Percentiles rank a stretch among this genome's conserved stretches.
These are phyloP conservation scores for Dicroscelio sp. DNA, from an alignment of 2,888 invertebrate genomes.

Conservation along the genomic window DNA sequence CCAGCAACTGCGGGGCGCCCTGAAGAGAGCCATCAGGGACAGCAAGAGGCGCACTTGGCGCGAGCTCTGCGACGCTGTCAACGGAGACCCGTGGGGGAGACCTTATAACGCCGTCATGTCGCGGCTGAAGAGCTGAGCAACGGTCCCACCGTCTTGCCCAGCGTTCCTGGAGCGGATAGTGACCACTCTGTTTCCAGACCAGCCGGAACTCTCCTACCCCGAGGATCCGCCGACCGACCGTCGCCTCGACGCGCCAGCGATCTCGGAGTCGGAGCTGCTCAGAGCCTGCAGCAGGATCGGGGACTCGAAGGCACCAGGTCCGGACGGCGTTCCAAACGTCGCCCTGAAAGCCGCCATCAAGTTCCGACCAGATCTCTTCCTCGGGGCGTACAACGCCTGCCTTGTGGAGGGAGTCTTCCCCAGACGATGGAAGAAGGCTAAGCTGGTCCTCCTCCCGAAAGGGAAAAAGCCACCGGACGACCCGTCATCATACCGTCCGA, in stretches of 20 bases:
- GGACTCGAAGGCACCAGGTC: background rate
- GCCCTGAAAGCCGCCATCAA: slow-evolving; percentile 71
- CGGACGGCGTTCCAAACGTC: slow-evolving; percentile 22
- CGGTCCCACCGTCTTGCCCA: background rate
- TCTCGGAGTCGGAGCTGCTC: background rate
- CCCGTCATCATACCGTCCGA: slow-evolving; percentile 61
- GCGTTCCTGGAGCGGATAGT: background rate
- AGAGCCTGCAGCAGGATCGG: background rate
- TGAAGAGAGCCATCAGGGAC: background rate
- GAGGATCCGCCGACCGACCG: background rate
- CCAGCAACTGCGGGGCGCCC: too few relatives aligned
- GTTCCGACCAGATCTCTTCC: slow-evolving; percentile 48
- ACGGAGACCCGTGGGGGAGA: background rate
- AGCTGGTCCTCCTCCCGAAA: slow-evolving; percentile 70
- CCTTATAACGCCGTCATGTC: background rate
- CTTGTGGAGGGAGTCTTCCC: slow-evolving; percentile 70
- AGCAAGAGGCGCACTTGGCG: background rate
- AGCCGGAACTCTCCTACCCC: background rate
- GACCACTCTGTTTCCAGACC: background rate
- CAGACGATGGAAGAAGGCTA: background rate
- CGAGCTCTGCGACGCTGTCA: background rate
- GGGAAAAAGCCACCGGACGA: slow-evolving; percentile 47
- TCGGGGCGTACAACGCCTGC: slow-evolving; percentile 59
- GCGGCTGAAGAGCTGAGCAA: background rate
- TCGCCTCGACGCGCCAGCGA: background rate